Evolutionary conservation across 2,797 vertebrate genomes (phyloP).

Genomic region (Uromys caudimaculatus): DNA sequence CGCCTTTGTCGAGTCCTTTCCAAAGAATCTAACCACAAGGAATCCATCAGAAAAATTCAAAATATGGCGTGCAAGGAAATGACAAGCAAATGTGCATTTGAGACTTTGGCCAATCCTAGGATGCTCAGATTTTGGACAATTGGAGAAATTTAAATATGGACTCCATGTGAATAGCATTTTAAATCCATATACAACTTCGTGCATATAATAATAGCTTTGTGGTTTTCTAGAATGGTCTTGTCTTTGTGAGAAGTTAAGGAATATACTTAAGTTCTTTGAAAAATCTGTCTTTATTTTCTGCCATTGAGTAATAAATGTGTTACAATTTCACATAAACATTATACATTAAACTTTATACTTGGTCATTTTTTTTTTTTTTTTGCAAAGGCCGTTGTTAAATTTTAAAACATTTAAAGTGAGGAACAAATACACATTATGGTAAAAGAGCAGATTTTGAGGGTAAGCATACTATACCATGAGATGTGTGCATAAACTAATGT

Average conservation of each 20-base stretch:
- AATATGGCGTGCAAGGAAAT: neutral
- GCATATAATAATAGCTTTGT: neutral
- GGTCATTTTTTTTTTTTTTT: neutral
- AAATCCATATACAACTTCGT: neutral
- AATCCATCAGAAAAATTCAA: neutral
- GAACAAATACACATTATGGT: neutral
- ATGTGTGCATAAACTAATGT: neutral
- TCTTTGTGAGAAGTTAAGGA: neutral
- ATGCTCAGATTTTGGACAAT: neutral
- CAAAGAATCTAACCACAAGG: neutral
- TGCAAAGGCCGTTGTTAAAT: neutral
- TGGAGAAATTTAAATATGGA: neutral
- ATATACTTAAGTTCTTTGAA: slow-evolving; percentile 13
- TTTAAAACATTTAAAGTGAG: neutral
- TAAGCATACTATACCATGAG: neutral
- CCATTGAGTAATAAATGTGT: slow-evolving; percentile 10
- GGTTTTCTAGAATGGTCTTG: neutral
- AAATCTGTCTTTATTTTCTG: slow-evolving; percentile 27
- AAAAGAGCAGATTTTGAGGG: slow-evolving; percentile 16
- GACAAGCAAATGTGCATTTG: neutral
- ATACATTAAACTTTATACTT: neutral
- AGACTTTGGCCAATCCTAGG: neutral
- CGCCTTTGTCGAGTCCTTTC: neutral
- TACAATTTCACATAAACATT: neutral
- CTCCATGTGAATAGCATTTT: neutral